phyloP scores from a whole-genome alignment of 1,140 invertebrate genomes.

The Lysiphlebus fabarum region DNA sequence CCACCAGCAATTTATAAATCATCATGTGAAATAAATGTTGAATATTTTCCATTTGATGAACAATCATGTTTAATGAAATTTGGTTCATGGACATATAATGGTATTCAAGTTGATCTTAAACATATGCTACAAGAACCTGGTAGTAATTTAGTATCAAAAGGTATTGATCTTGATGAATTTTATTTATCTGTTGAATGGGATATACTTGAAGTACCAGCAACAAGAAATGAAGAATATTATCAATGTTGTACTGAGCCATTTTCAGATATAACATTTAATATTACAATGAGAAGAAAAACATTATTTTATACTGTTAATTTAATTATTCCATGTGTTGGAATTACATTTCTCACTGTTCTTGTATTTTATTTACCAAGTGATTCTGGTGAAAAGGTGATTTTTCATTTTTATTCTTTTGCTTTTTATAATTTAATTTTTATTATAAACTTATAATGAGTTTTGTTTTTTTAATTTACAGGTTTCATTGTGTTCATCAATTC shows the following conservation, averaged over 20 bases:
- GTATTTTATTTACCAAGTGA: constrained; percentile 96
- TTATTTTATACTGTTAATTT: constrained; percentile 90
- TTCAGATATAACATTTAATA: constrained; percentile 93
- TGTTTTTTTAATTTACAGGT: too few species aligned
- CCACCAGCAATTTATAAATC: constrained; percentile 99
- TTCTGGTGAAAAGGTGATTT: constrained; percentile 87
- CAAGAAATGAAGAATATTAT: constrained; percentile 89
- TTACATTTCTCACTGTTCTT: constrained; percentile 89
- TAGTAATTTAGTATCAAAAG: constrained; percentile 74
- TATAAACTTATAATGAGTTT: too few species aligned
- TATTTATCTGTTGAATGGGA: constrained; percentile 96
- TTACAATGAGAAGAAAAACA: constrained; percentile 90
- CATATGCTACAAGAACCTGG: constrained; percentile 76
- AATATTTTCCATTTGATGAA: constrained; percentile 94
- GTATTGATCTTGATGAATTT: constrained; percentile 87
- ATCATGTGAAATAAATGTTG: constrained; percentile 92
- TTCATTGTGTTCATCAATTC: constrained; percentile 94
- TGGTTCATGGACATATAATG: constrained; percentile 93
- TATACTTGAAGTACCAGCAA: constrained; percentile 82
- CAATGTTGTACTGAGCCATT: constrained; percentile 80
- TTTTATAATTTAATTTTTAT: constrained; percentile 6
- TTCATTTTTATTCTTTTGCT: too few species aligned
- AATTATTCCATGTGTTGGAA: constrained; percentile 86
- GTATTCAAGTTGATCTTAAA: constrained; percentile 82
- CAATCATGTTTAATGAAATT: constrained; percentile 95